A percentile compares a stretch with the other conserved stretches of the same genome.
These are phyloP conservation scores for Lasioglossum baleicum DNA, from an alignment of 1,140 invertebrate genomes.

Conservation along the genomic window DNA sequence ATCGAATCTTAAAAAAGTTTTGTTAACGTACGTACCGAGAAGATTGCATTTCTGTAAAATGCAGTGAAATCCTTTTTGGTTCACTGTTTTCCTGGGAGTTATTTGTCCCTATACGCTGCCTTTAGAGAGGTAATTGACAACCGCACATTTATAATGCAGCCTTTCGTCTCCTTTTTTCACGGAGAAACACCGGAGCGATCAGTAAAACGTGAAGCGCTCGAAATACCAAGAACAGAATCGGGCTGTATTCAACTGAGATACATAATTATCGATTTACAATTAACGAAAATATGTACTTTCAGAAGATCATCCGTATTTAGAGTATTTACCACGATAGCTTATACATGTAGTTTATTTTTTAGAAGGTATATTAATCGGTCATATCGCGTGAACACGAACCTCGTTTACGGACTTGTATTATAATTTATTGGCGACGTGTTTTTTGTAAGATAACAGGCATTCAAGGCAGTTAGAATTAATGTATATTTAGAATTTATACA, in stretches of 20 bases:
- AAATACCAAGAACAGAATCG: neutral
- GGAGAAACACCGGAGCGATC: slow-evolving; percentile 1
- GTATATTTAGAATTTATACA: slow-evolving; percentile 64
- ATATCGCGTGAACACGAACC: slow-evolving; percentile 48
- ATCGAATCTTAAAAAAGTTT: neutral
- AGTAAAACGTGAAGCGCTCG: neutral
- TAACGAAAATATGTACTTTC: neutral
- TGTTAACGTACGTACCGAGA: no score
- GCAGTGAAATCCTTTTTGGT: slow-evolving; percentile 1
- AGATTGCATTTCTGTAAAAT: neutral
- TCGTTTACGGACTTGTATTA: slow-evolving; percentile 58
- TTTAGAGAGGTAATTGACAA: slow-evolving; percentile 14
- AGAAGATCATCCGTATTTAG: slow-evolving; percentile 19
- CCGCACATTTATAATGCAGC: slow-evolving; percentile 37
- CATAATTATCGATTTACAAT: no score
- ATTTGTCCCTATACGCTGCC: neutral
- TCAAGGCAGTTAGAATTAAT: slow-evolving; percentile 47
- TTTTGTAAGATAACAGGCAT: slow-evolving; percentile 55
- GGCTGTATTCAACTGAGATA: no score
- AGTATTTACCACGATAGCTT: slow-evolving; percentile 34
- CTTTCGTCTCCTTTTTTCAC: slow-evolving; percentile 28
- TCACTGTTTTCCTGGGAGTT: neutral
- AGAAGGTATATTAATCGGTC: slow-evolving; percentile 39
- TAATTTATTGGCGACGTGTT: slow-evolving; percentile 58
- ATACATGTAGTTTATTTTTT: slow-evolving; percentile 53